Conservation (phyloP, 1,140 invertebrate species). For the Lasioglossum baleicum region DNA sequence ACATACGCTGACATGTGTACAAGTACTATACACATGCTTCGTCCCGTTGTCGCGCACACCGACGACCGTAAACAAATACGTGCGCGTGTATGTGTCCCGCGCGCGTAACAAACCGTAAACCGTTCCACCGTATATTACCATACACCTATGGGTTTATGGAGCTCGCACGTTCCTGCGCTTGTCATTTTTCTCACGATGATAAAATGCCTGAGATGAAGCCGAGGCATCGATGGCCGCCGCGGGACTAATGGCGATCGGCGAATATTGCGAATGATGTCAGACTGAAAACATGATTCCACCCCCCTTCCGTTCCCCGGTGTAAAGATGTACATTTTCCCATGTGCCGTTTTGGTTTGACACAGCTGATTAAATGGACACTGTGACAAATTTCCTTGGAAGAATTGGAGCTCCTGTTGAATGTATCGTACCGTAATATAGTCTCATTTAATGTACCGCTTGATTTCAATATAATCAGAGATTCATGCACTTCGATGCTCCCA, state of each 20-base stretch:
- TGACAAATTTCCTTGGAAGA: no score
- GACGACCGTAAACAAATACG: conserved; percentile 6
- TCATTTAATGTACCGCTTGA: no score
- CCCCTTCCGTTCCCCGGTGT: no score
- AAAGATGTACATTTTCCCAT: no score
- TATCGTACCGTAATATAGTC: no score
- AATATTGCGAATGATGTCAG: background rate
- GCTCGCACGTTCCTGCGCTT: conserved; percentile 10
- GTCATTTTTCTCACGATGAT: conserved; percentile 21
- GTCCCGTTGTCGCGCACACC: background rate
- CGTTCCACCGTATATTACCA: conserved; percentile 49
- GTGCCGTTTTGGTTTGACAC: no score
- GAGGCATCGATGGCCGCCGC: conserved; percentile 19
- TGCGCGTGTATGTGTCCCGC: no score
- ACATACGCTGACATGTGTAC: background rate
- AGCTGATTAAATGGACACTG: no score
- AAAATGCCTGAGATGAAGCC: conserved; percentile 21
- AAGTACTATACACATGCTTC: background rate
- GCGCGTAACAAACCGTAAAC: conserved; percentile 45
- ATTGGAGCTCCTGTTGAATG: no score
- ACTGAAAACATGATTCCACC: no score
- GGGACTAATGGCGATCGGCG: conserved; percentile 14
- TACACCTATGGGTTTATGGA: conserved; percentile 32
- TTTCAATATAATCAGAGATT: no score
- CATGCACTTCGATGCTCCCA: no score